Conservation (phyloP, 2,113 vertebrate genomes). For the Glareola pratincola region DNA sequence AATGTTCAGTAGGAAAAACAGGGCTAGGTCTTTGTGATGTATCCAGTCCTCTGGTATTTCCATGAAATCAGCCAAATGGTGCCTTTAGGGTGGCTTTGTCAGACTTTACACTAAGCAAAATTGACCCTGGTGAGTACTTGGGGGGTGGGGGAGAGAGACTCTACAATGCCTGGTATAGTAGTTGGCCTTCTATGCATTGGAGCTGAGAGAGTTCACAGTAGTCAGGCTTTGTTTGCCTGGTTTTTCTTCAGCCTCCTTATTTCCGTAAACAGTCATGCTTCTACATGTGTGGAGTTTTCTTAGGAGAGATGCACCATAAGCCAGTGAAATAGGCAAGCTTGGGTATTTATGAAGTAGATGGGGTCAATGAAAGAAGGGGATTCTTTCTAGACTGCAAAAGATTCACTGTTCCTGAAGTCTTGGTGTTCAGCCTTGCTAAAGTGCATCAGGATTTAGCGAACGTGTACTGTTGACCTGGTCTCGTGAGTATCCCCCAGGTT, state of each 20-base stretch:
- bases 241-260: background rate
- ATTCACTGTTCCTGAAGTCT: background rate
- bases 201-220: background rate
- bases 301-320: background rate
- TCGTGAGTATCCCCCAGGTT: background rate
- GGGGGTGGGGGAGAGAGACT: background rate
- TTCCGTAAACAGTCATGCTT: background rate
- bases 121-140: background rate
- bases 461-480: background rate
- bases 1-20: background rate
- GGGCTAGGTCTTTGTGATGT: background rate
- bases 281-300: background rate
- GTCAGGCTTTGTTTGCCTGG: background rate
- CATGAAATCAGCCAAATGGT: background rate
- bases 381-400: background rate
- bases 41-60: background rate
- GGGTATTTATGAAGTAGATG: background rate
- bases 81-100: background rate
- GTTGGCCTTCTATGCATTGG: background rate
- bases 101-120: background rate
- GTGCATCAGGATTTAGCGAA: background rate
- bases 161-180: background rate
- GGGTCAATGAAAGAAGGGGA: background rate
- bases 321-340: background rate
- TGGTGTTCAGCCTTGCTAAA: background rate